Evolutionary conservation across 2,113 vertebrate genomes (phyloP).

Genomic region (Carassius auratus): DNA sequence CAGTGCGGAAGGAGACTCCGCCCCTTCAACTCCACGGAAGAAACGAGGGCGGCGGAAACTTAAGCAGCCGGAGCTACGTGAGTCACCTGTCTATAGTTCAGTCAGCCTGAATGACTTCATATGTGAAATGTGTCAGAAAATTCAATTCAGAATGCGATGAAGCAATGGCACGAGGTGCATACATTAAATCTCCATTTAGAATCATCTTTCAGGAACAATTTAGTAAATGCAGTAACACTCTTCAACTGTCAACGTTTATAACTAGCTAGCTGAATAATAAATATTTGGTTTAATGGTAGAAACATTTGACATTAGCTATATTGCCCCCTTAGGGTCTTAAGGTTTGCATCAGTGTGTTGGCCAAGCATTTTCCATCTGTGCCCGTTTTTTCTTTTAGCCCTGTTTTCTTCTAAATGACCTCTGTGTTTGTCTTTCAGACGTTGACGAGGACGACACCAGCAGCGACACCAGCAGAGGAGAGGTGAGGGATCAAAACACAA

Average conservation of each 20-base stretch:
- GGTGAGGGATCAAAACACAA: constrained; percentile 71
- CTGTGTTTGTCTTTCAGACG: constrained; percentile 71
- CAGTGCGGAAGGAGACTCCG: constrained; percentile 77
- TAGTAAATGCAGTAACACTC: not conserved
- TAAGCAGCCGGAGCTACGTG: constrained; percentile 68
- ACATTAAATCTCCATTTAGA: not conserved
- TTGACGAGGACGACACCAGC: constrained; percentile 86
- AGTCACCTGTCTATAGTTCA: constrained; percentile 48
- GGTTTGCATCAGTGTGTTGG: not conserved
- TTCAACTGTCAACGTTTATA: not conserved
- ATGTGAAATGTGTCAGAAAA: not conserved
- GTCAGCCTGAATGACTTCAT: constrained; percentile 32
- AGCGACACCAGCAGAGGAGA: constrained; percentile 86
- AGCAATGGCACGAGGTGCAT: not conserved
- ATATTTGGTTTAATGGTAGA: not conserved
- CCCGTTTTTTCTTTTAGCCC: constrained; percentile 60
- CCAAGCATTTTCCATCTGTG: constrained; percentile 22
- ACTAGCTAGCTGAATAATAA: not conserved
- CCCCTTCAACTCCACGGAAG: constrained; percentile 72
- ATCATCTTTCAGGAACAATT: not conserved
- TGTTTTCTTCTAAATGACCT: constrained; percentile 17
- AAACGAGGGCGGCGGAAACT: constrained; percentile 75
- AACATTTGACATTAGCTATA: not conserved
- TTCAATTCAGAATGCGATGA: not conserved
- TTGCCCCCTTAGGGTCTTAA: not conserved